Evolutionary conservation across 2,888 invertebrate species (phyloP).

Genomic region (Macrosoma leucophasiata): DNA sequence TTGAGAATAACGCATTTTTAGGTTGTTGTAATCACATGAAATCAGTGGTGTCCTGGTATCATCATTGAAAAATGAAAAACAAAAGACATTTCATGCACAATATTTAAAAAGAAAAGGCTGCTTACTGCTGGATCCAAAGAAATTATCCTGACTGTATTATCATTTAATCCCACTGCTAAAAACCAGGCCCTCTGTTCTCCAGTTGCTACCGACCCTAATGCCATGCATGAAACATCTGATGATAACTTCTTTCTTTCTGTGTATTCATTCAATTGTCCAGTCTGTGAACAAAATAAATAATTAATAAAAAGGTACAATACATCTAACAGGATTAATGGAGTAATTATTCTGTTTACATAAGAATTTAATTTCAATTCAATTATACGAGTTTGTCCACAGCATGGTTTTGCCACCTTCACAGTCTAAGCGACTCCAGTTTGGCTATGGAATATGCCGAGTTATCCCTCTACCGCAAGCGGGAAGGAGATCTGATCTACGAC

Average conservation of each 20-base stretch:
- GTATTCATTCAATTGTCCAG: conserved; percentile 98
- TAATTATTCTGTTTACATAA: no score
- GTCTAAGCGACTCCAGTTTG: conserved; percentile 81
- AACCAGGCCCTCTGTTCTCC: conserved; percentile 98
- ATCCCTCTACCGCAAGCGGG: conserved; percentile 66
- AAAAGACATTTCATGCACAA: background rate
- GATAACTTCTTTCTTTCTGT: conserved; percentile 98
- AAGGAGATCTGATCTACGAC: conserved; percentile 77
- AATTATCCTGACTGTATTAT: conserved; percentile 97
- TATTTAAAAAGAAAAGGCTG: no score
- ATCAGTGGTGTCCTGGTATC: conserved; percentile 74
- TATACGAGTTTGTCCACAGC: conserved; percentile 70
- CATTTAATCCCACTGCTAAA: conserved; percentile 95
- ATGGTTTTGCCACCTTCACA: conserved; percentile 81
- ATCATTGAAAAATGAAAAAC: conserved; percentile 42
- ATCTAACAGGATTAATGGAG: no score
- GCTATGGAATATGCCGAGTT: conserved; percentile 84
- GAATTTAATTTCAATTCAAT: no score
- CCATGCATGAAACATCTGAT: conserved; percentile 99
- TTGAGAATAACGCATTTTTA: conserved; percentile 71
- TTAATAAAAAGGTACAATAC: background rate
- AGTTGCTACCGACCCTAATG: conserved; percentile 93
- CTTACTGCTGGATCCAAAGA: conserved; percentile 94
- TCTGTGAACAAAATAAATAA: conserved; percentile 67
- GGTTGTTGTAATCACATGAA: conserved; percentile 65